phyloP scores from a whole-genome alignment of 2,113 vertebrate species.

The Emydura subglobosa region DNA sequence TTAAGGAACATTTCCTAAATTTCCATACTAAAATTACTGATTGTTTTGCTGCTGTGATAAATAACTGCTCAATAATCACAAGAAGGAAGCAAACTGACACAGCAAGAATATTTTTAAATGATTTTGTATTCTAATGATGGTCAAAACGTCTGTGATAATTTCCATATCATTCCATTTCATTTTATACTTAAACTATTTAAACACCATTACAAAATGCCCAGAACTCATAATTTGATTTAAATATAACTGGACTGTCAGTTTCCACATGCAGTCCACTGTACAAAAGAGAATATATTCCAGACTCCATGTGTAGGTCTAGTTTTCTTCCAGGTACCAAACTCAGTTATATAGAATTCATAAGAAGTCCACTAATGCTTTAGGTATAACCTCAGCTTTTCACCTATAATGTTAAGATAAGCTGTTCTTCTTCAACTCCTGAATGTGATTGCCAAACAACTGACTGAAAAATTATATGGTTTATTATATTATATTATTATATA shows the following conservation, averaged over 20 bases:
- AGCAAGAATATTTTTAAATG: not conserved
- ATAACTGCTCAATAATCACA: not conserved
- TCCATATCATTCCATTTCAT: not conserved
- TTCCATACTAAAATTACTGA: not conserved
- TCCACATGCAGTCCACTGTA: not conserved
- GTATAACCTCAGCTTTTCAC: not conserved
- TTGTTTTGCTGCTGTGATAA: not conserved
- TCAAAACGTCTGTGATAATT: not conserved
- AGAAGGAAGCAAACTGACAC: not conserved
- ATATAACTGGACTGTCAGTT: not conserved
- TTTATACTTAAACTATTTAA: not conserved
- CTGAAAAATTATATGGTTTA: not conserved
- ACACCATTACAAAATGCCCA: not conserved
- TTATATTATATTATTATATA: too few relatives aligned
- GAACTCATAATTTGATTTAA: not conserved
- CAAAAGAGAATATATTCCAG: not conserved
- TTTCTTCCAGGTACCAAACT: not conserved
- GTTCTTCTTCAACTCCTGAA: not conserved
- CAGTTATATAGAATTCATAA: not conserved
- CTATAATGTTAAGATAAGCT: not conserved
- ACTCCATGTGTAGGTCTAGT: not conserved
- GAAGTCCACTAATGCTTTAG: not conserved
- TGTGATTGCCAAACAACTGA: not conserved
- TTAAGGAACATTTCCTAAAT: not conserved
- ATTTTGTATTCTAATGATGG: not conserved